Conservation (phyloP, 2,888 invertebrate species). For the Monoplex corrugatus region DNA sequence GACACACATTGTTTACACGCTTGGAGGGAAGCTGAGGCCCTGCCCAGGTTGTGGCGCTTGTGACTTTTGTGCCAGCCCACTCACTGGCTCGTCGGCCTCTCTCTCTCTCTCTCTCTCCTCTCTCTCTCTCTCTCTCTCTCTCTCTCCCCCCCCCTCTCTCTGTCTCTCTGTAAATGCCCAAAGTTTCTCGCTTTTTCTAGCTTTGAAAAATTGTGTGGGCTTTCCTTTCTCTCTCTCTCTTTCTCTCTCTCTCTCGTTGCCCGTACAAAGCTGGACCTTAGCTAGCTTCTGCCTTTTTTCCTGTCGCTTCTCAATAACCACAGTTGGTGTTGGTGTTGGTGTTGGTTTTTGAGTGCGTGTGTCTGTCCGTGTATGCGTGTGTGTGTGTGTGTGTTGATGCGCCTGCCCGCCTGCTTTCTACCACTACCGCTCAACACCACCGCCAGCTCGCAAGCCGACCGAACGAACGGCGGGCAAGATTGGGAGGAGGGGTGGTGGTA, state of each 20-base stretch:
- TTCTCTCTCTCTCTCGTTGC: background rate
- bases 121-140: no score
- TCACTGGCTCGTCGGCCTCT: background rate
- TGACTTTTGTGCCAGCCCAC: background rate
- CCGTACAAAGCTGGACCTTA: no score
- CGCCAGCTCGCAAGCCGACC: background rate
- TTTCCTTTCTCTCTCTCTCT: background rate
- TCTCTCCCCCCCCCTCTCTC: no score
- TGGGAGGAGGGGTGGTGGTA: no score
- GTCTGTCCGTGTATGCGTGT: background rate
- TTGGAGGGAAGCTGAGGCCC: background rate
- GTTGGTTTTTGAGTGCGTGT: background rate
- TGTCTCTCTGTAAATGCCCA: background rate
- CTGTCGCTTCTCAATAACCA: background rate
- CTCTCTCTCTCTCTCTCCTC: background rate
- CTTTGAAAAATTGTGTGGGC: background rate
- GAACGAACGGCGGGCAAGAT: background rate
- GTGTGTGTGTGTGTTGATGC: background rate
- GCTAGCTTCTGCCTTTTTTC: background rate
- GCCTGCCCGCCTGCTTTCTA: background rate
- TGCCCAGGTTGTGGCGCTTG: background rate
- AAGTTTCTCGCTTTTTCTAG: no score
- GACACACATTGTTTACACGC: slow-evolving; percentile 66
- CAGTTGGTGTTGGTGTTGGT: background rate
- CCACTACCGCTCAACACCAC: background rate